These are phyloP conservation scores for Drosophila rhopaloa DNA, from an alignment of 1,140 invertebrate species.

Conservation along the genomic window DNA sequence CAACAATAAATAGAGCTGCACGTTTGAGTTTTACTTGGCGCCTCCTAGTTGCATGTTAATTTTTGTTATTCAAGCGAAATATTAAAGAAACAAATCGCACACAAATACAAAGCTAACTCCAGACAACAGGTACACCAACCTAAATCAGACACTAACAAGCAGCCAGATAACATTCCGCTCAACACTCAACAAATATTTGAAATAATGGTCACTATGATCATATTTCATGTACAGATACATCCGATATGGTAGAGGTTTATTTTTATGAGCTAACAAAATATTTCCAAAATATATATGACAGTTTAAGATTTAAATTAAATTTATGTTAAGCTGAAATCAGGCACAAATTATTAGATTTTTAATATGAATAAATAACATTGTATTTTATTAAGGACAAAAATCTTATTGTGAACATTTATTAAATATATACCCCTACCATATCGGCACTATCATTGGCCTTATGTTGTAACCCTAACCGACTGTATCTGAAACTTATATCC, in stretches of 20 bases:
- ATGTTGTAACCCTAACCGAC: background rate
- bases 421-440: background rate
- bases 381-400: too few species aligned
- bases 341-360: too few species aligned
- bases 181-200: background rate
- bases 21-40: constrained; percentile 72
- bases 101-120: constrained; percentile 8
- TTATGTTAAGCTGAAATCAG: too few species aligned
- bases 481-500: background rate
- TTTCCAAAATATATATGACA: too few species aligned
- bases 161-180: constrained; percentile 19
- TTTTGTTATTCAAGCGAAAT: constrained; percentile 18
- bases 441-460: background rate
- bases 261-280: too few species aligned
- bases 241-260: background rate
- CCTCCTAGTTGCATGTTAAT: constrained; percentile 53
- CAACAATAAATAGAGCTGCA: constrained; percentile 51
- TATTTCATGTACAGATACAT: background rate
- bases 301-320: background rate
- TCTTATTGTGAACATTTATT: background rate
- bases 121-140: constrained; percentile 37
- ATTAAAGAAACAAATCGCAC: constrained; percentile 16
- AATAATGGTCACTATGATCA: background rate
- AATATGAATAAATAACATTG: too few species aligned
- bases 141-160: constrained; percentile 29